Conservation (phyloP, 2,113 vertebrate genomes). For the Lates calcarifer region DNA sequence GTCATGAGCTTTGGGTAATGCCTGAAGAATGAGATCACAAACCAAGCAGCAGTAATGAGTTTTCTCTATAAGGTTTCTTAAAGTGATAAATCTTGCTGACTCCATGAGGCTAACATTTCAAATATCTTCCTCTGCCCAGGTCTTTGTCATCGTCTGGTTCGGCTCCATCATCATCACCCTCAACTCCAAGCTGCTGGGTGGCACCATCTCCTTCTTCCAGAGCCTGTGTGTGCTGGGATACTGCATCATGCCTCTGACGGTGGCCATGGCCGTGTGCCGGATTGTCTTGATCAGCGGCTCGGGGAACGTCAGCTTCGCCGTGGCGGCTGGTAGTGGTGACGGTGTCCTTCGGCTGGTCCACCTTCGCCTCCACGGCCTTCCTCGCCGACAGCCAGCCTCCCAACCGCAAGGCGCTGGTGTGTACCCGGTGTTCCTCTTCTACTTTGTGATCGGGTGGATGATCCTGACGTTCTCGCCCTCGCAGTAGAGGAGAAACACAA, state of each 20-base stretch:
- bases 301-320: slow-evolving; percentile 84
- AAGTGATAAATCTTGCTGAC: too few relatives aligned
- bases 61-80: too few relatives aligned
- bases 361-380: slow-evolving; percentile 95
- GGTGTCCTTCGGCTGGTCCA: slow-evolving; percentile 93
- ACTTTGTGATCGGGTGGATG: slow-evolving; percentile 99
- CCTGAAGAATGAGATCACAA: too few relatives aligned
- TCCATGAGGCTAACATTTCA: too few relatives aligned
- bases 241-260: slow-evolving; percentile 93
- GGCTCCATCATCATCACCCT: slow-evolving; percentile 96
- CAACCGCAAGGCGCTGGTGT: slow-evolving; percentile 93
- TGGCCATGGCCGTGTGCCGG: slow-evolving; percentile 92
- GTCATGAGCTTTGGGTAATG: too few relatives aligned
- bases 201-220: slow-evolving; percentile 98
- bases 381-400: slow-evolving; percentile 94
- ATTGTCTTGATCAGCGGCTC: slow-evolving; percentile 86
- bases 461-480: slow-evolving; percentile 90
- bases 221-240: slow-evolving; percentile 97
- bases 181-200: slow-evolving; percentile 97
- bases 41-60: too few relatives aligned
- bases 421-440: slow-evolving; percentile 98
- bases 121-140: slow-evolving; percentile 56
- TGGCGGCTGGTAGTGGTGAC: slow-evolving; percentile 89
- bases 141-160: slow-evolving; percentile 98
- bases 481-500: slow-evolving; percentile 12